phyloP scores from a whole-genome alignment of 2,113 vertebrate species.

The Podiceps cristatus region DNA sequence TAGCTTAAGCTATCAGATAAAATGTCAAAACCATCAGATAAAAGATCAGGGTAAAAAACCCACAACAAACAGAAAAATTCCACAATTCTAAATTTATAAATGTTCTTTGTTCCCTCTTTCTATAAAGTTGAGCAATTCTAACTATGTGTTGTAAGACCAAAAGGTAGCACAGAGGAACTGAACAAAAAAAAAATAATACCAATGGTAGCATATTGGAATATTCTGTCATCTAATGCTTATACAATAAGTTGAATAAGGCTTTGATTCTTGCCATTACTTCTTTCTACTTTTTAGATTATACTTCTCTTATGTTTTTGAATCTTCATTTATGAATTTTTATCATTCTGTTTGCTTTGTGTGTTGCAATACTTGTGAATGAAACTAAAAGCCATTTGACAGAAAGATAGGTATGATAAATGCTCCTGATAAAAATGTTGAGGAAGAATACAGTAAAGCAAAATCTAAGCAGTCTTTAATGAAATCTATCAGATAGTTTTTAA shows the following conservation, averaged over 20 bases:
- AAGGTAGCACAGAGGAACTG: constrained; percentile 1
- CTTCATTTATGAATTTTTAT: neutral
- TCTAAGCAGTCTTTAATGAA: neutral
- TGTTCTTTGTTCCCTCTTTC: constrained; percentile 1
- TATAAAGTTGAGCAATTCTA: constrained; percentile 19
- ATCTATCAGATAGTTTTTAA: neutral
- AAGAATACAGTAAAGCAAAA: neutral
- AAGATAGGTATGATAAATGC: neutral
- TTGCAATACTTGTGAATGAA: neutral
- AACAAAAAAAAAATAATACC: neutral
- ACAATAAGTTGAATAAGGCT: neutral
- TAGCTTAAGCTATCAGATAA: neutral
- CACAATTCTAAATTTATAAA: neutral
- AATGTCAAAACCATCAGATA: neutral
- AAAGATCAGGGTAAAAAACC: neutral
- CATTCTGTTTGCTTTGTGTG: neutral
- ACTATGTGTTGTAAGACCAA: neutral
- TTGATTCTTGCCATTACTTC: neutral
- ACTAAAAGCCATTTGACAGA: neutral
- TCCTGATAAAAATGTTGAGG: neutral
- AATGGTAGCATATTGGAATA: neutral
- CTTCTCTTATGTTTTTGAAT: neutral
- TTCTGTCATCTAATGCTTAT: neutral
- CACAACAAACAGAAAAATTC: neutral
- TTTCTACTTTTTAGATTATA: neutral